Evolutionary conservation across 2,888 invertebrate genomes (phyloP).

Genomic region (Dyspetes luteomarginatus): DNA sequence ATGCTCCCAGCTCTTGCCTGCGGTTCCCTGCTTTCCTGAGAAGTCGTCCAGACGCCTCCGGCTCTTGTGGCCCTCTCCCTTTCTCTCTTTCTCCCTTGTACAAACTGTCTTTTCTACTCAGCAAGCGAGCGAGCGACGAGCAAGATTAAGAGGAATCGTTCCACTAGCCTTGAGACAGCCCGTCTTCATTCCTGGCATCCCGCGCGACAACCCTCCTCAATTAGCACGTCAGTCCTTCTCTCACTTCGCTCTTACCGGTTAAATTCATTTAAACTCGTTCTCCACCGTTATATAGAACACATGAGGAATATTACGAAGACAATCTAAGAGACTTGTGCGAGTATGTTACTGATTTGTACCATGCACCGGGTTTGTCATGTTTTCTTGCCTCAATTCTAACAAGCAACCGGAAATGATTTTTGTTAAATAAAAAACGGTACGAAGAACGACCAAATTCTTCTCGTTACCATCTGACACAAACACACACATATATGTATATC

Average conservation of each 20-base stretch:
- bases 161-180: constrained; percentile 47
- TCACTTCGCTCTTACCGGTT: constrained; percentile 27
- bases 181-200: constrained; percentile 55
- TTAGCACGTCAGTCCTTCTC: constrained; percentile 53
- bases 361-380: no score
- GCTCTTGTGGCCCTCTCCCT: background rate
- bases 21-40: constrained; percentile 41
- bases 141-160: constrained; percentile 58
- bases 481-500: background rate
- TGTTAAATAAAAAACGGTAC: background rate
- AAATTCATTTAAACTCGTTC: constrained; percentile 51
- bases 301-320: no score
- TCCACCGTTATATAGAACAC: no score
- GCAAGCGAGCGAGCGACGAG: constrained; percentile 24
- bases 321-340: no score
- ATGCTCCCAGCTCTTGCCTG: no score
- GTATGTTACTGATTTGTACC: no score
- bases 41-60: constrained; percentile 45
- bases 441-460: background rate
- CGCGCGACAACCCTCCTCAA: constrained; percentile 55
- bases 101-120: no score
- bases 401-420: no score
- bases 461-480: background rate
- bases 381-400: no score
- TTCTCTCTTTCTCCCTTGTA: constrained; percentile 11